Percentiles rank a stretch among this genome's conserved stretches.
Evolutionary conservation across 2,888 invertebrate species (phyloP).

Genomic region (Pelosia muscerda): DNA sequence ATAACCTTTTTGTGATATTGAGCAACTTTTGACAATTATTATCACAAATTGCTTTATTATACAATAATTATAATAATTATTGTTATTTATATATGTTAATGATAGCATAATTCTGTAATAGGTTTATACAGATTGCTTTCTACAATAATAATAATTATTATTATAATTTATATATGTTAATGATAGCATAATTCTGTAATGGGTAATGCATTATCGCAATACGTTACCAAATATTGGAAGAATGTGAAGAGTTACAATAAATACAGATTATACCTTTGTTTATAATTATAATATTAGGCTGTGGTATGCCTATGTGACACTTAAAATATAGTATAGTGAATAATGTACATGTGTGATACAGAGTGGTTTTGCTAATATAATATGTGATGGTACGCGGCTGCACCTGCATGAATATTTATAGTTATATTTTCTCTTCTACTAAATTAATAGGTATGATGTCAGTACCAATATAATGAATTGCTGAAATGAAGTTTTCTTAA

Average conservation of each 20-base stretch:
- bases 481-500: too few species aligned
- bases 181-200: background rate
- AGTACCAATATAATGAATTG: too few species aligned
- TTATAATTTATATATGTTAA: background rate
- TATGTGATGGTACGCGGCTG: too few species aligned
- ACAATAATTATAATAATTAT: background rate
- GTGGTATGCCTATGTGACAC: slow-evolving; percentile 43
- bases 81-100: background rate
- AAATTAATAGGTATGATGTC: too few species aligned
- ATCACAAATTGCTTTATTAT: background rate
- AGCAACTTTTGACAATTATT: background rate
- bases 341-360: slow-evolving; percentile 14
- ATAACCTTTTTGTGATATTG: background rate
- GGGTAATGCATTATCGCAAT: background rate
- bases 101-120: background rate
- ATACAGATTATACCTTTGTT: slow-evolving; percentile 2
- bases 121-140: too few species aligned
- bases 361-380: slow-evolving; percentile 22
- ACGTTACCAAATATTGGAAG: background rate
- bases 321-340: slow-evolving; percentile 27
- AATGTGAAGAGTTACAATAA: background rate
- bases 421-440: too few species aligned
- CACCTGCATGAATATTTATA: too few species aligned
- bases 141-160: too few species aligned
- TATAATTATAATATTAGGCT: slow-evolving; percentile 31